These are phyloP conservation scores for Hofmannophila pseudospretella DNA, from an alignment of 2,888 invertebrate genomes.

Conservation along the genomic window DNA sequence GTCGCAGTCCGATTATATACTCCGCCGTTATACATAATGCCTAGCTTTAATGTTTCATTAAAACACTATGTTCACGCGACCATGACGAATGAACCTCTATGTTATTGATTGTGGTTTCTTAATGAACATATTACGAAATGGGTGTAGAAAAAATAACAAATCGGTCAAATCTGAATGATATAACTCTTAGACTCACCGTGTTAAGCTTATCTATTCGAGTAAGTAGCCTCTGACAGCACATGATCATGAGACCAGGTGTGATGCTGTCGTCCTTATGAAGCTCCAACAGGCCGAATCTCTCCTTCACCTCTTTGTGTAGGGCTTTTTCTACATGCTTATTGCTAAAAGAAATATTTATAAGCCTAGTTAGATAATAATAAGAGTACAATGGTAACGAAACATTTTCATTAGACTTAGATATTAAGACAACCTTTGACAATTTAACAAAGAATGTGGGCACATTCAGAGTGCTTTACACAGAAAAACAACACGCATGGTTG, in stretches of 20 bases:
- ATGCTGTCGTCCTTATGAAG: slow-evolving; percentile 94
- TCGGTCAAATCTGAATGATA: too few relatives aligned
- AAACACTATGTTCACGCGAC: too few relatives aligned
- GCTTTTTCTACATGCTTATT: slow-evolving; percentile 89
- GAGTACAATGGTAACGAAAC: not conserved
- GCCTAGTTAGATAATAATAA: slow-evolving; percentile 1
- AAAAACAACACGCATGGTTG: too few relatives aligned
- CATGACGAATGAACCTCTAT: too few relatives aligned
- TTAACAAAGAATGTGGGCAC: not conserved
- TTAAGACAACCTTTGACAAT: not conserved
- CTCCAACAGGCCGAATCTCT: slow-evolving; percentile 82
- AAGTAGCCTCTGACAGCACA: slow-evolving; percentile 86
- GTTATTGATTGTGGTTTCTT: too few relatives aligned
- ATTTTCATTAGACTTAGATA: too few relatives aligned
- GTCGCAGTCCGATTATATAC: too few relatives aligned
- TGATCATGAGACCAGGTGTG: slow-evolving; percentile 92
- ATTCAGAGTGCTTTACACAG: too few relatives aligned
- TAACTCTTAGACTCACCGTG: slow-evolving; percentile 42
- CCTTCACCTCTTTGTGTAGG: slow-evolving; percentile 81
- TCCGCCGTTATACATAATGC: too few relatives aligned
- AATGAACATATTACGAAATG: too few relatives aligned
- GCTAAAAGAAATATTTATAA: slow-evolving; percentile 50
- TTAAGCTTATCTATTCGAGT: slow-evolving; percentile 54
- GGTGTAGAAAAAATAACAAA: too few relatives aligned
- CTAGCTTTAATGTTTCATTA: too few relatives aligned